Base-by-base conservation (phyloP, 2,888 invertebrate species). In the Deroplatys truncata region DNA sequence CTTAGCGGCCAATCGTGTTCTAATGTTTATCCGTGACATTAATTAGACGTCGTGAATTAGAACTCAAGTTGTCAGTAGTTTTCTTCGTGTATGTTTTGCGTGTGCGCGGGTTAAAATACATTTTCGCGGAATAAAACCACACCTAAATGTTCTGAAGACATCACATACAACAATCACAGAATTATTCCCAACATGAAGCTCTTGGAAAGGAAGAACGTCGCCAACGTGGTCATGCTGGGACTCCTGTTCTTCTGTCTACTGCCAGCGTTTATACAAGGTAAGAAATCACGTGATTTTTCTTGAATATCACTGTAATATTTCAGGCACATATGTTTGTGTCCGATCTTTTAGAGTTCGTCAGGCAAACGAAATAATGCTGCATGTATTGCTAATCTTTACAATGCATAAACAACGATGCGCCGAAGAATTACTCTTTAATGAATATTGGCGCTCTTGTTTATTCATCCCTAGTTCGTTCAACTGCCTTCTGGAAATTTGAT, bases 261-360 rank as follows among this genome's bases (percentile, higher is more conserved):
- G 16, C 83, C 87, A 28, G n/a, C 83, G 25, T n/a, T 87, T 31
- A 87, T 83, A 35, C 82, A 87, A 87, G 87, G 87, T 87, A 87
- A 28, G 56, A 49, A 20, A 28, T 43, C 56, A 49, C 20, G 56
- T 56, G 56, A 72, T 72, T 72, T 72, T 72, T 72, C 56, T 72
- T 20, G 7, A 72, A 20, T 20, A 3, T 1, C 43, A 13, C 43
- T 13, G 13, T 1, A 10, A 13, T 13, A 13, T 43, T 43, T 43
- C 43, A 43, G 43, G 2, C 43, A 1, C 43, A 43, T 43, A 10
- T 43, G 9, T 9, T 8, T 5, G 9, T 9, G 7, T 35, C 7
- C 35, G 4, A 35, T 8, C 7, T 35, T 35, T 35, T 35, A 35
- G 35, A 7, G 35, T 9, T 35, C 9, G 13, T 43, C 13, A 13